phyloP scores from a whole-genome alignment of 2,888 invertebrate genomes.

The Drosophila sordidapex region DNA sequence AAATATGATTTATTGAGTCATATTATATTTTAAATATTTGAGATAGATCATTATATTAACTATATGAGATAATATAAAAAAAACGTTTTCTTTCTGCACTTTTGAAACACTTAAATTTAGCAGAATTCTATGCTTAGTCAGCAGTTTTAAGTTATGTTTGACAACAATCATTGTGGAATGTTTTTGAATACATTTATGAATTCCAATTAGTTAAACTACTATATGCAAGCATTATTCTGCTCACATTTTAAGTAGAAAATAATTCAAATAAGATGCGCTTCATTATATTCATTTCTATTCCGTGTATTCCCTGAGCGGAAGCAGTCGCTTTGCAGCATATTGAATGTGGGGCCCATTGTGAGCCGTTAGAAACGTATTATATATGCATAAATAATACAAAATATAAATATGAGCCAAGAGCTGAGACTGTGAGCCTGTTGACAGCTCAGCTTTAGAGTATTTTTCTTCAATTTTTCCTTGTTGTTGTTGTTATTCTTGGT shows the following conservation, averaged over 20 bases:
- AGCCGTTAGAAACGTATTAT: slow-evolving; percentile 39
- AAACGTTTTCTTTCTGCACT: too few species aligned
- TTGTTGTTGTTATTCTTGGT: background rate
- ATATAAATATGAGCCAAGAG: slow-evolving; percentile 69
- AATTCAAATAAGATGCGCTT: background rate
- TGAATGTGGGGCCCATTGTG: slow-evolving; percentile 47
- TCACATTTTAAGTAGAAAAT: background rate
- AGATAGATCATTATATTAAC: too few species aligned
- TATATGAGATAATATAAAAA: background rate
- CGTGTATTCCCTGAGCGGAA: slow-evolving; percentile 3
- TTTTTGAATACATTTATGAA: background rate
- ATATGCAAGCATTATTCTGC: background rate
- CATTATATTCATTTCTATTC: background rate
- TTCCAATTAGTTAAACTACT: background rate
- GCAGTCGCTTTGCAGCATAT: slow-evolving; percentile 5
- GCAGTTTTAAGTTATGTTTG: background rate
- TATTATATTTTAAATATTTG: background rate
- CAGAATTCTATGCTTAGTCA: background rate
- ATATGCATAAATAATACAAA: slow-evolving; percentile 75
- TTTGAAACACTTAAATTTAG: background rate
- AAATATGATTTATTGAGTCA: background rate
- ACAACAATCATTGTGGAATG: background rate
- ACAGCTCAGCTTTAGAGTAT: slow-evolving; percentile 53
- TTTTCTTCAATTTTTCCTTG: slow-evolving; percentile 4
- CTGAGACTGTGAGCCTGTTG: slow-evolving; percentile 65